Evolutionary conservation across 2,113 vertebrate genomes (phyloP).

Genomic region (Pelmatolapia mariae): DNA sequence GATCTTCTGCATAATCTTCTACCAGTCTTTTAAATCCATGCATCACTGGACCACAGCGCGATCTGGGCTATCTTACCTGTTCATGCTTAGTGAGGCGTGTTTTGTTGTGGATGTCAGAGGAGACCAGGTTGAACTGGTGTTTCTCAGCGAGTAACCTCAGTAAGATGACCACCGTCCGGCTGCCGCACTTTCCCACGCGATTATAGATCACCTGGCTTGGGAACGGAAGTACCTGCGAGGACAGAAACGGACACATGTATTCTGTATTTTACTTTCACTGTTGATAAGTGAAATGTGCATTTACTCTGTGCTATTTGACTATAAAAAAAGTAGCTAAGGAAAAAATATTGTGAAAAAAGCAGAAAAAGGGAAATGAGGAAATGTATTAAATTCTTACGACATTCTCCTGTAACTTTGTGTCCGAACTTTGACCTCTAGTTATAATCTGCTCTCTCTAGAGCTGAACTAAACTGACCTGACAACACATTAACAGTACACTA

Average conservation of each 20-base stretch:
- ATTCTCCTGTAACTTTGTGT: not conserved
- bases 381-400: not conserved
- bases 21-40: not conserved
- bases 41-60: not conserved
- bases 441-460: not conserved
- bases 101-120: conserved; percentile 98
- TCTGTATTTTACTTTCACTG: not conserved
- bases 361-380: not conserved
- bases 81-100: conserved; percentile 94
- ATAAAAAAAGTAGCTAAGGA: not conserved
- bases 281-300: not conserved
- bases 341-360: not conserved
- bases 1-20: not conserved
- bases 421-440: not conserved
- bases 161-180: conserved; percentile 93
- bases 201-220: conserved; percentile 99
- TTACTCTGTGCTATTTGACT: not conserved
- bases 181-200: conserved; percentile 97
- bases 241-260: not conserved
- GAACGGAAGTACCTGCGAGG: conserved; percentile 85
- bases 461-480: not conserved
- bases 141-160: conserved; percentile 90
- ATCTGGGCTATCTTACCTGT: conserved; percentile 75
- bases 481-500: not conserved
- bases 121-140: conserved; percentile 91